These are phyloP conservation scores for Botia kubotai DNA, from an alignment of 2,797 vertebrate genomes.

Conservation along the genomic window DNA sequence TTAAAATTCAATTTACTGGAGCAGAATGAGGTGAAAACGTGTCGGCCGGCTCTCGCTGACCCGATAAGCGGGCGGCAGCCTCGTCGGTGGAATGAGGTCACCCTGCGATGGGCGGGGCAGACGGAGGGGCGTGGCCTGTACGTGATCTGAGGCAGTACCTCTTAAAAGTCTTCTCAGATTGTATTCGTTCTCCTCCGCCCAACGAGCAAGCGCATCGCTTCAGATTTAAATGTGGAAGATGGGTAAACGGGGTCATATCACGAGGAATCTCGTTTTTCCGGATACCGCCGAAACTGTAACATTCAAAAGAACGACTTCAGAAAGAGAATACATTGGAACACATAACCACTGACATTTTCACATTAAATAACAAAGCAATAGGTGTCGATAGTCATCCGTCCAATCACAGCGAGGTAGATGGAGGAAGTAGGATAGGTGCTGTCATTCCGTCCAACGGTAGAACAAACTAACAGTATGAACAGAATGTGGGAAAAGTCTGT, in stretches of 20 bases:
- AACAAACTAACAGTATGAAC: not conserved
- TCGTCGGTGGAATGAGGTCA: slow-evolving; percentile 59
- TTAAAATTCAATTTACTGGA: slow-evolving; percentile 65
- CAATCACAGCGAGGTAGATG: not conserved
- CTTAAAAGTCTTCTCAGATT: not conserved
- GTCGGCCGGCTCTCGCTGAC: slow-evolving; percentile 52
- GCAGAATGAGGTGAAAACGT: slow-evolving; percentile 62
- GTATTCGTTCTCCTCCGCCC: not conserved
- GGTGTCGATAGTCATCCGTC: not conserved
- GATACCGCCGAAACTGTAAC: not conserved
- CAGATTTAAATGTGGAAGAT: not conserved
- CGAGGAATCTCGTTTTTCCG: not conserved
- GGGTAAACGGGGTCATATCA: not conserved
- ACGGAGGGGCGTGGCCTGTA: slow-evolving; percentile 37
- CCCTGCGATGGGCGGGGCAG: slow-evolving; percentile 30
- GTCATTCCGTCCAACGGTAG: not conserved
- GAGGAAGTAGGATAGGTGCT: not conserved
- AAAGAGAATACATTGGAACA: not conserved
- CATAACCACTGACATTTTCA: not conserved
- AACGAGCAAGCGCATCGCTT: slow-evolving; percentile 1
- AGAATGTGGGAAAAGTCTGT: not conserved
- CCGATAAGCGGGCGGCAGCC: slow-evolving; percentile 48
- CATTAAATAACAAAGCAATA: not conserved
- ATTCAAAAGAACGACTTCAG: not conserved
- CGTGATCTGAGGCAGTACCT: slow-evolving; percentile 21